These are phyloP conservation scores for Illadopsis cleaveri DNA, from an alignment of 2,113 vertebrate species.

Conservation along the genomic window DNA sequence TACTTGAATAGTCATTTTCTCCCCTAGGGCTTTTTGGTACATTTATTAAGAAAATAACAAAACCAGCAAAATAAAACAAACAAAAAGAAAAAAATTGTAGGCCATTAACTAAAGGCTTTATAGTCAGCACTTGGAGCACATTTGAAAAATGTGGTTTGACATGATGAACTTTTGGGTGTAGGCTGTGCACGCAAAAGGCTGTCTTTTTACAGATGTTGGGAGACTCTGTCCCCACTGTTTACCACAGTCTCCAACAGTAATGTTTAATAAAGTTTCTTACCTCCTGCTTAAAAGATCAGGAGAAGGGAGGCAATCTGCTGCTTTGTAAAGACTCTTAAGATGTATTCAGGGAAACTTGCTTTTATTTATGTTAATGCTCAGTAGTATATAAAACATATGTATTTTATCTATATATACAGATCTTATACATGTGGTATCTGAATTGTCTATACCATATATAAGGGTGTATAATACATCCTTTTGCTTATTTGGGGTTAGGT, in stretches of 20 bases:
- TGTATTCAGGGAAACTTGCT: background rate
- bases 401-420: background rate
- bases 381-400: background rate
- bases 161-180: background rate
- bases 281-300: background rate
- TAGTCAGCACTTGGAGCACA: constrained; percentile 18
- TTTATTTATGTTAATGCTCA: background rate
- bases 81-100: background rate
- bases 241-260: background rate
- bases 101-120: constrained; percentile 9
- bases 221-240: background rate
- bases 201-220: background rate
- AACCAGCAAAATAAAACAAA: background rate
- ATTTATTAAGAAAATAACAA: constrained; percentile 5
- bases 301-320: background rate
- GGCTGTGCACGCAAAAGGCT: background rate
- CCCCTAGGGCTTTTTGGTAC: background rate
- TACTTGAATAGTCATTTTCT: background rate
- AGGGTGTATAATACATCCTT: background rate
- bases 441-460: background rate
- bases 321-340: background rate
- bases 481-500: background rate
- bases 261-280: constrained; percentile 27
- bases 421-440: background rate
- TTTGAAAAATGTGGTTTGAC: constrained; percentile 57